phyloP scores from a whole-genome alignment of 2,797 vertebrate genomes.

The Huso huso region DNA sequence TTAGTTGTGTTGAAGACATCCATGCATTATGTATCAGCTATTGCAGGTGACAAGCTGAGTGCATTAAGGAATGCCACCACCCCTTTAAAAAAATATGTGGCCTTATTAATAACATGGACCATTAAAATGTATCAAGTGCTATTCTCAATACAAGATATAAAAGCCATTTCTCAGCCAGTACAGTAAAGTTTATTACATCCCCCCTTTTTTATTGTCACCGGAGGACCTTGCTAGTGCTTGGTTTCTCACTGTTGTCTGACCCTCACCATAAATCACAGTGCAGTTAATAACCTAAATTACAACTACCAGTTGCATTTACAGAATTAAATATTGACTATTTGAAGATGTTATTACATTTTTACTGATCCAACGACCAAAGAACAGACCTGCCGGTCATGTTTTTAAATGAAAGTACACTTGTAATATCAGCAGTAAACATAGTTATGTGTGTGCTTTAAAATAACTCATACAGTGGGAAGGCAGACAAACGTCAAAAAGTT shows the following conservation, averaged over 20 bases:
- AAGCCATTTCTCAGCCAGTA: slow-evolving; percentile 67
- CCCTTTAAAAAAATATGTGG: slow-evolving; percentile 39
- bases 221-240: slow-evolving; percentile 55
- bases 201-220: slow-evolving; percentile 68
- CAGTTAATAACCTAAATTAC: slow-evolving; percentile 73
- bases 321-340: slow-evolving; percentile 88
- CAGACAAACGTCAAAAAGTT: background rate
- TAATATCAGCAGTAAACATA: slow-evolving; percentile 54
- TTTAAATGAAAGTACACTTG: slow-evolving; percentile 56
- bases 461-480: slow-evolving; percentile 25
- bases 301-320: slow-evolving; percentile 80
- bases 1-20: slow-evolving; percentile 7
- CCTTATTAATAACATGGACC: slow-evolving; percentile 78
- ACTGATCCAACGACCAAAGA: slow-evolving; percentile 55
- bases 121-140: slow-evolving; percentile 87
- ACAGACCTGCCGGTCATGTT: slow-evolving; percentile 55
- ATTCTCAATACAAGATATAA: slow-evolving; percentile 81
- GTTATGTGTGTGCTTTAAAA: slow-evolving; percentile 38
- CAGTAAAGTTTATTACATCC: slow-evolving; percentile 72
- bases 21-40: slow-evolving; percentile 17
- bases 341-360: slow-evolving; percentile 72
- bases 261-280: slow-evolving; percentile 69
- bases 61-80: slow-evolving; percentile 17
- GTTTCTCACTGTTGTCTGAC: slow-evolving; percentile 53
- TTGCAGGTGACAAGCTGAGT: slow-evolving; percentile 13